Conservation (phyloP, 2,113 vertebrate genomes). For the Xenopus laevis region DNA sequence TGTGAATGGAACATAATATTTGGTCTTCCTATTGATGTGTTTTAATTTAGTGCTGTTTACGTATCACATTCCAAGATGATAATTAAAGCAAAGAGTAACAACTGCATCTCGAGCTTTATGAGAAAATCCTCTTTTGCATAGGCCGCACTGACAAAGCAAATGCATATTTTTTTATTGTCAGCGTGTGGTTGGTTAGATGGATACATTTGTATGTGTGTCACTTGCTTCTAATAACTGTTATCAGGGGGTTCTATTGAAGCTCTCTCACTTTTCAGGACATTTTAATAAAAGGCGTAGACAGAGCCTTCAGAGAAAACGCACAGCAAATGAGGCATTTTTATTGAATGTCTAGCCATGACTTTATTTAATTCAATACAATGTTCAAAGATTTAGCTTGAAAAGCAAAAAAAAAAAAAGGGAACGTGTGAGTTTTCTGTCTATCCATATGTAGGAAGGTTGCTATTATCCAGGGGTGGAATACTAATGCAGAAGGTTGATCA, state of each 20-base stretch:
- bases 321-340: slow-evolving; percentile 25
- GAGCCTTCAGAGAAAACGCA: slow-evolving; percentile 5
- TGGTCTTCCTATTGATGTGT: not conserved
- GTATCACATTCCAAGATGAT: slow-evolving; percentile 24
- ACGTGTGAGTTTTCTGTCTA: no score
- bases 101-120: not conserved
- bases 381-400: slow-evolving; percentile 9
- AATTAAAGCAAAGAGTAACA: slow-evolving; percentile 29
- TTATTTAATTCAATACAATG: slow-evolving; percentile 26
- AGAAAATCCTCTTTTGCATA: slow-evolving; percentile 8
- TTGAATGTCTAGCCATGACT: slow-evolving; percentile 22
- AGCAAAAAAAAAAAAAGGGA: no score
- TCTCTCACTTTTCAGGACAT: slow-evolving; percentile 36
- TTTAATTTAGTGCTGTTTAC: slow-evolving; percentile 31
- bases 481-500: no score
- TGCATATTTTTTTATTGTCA: slow-evolving; percentile 2
- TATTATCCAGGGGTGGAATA: no score
- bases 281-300: slow-evolving; percentile 42
- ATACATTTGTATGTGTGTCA: slow-evolving; percentile 41
- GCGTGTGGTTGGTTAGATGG: slow-evolving; percentile 31
- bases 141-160: slow-evolving; percentile 18
- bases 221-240: slow-evolving; percentile 44
- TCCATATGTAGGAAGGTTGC: no score
- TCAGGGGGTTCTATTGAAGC: slow-evolving; percentile 35
- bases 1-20: not conserved